Conservation (phyloP, 1,140 invertebrate genomes). For the Nasonia longicornis region DNA sequence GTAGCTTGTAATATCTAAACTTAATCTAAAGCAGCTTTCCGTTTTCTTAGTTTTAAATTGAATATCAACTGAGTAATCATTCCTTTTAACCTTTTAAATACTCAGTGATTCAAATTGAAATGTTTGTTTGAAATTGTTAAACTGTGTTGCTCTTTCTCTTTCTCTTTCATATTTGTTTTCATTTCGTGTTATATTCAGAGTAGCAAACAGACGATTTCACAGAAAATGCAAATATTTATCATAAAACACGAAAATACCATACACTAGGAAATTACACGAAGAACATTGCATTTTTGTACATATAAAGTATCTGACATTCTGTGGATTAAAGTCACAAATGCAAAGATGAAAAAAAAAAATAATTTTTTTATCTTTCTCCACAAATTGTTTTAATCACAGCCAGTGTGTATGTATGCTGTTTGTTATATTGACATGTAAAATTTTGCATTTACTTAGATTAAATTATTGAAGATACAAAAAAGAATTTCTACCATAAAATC, state of each 20-base stretch:
- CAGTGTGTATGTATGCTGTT: constrained; percentile 23
- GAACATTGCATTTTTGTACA: constrained; percentile 14
- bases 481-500: neutral
- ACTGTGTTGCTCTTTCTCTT: neutral
- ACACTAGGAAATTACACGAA: constrained; percentile 21
- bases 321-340: constrained; percentile 35
- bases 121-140: neutral
- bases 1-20: constrained; percentile 38
- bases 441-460: constrained; percentile 16
- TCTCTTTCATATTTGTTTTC: constrained; percentile 8
- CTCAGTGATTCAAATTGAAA: neutral
- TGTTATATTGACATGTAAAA: constrained; percentile 22
- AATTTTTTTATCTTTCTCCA: constrained; percentile 17
- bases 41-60: constrained; percentile 23
- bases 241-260: constrained; percentile 13
- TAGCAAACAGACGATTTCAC: constrained; percentile 22
- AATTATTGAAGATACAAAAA: constrained; percentile 7
- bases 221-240: constrained; percentile 10
- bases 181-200: neutral
- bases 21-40: constrained; percentile 34
- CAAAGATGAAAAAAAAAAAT: constrained; percentile 37
- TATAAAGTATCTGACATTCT: constrained; percentile 19
- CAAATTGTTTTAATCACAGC: constrained; percentile 36
- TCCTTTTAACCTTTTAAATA: constrained; percentile 10
- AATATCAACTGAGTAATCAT: neutral